Evolutionary conservation across 1,140 invertebrate genomes (phyloP).

Genomic region (Nylanderia fulva): DNA sequence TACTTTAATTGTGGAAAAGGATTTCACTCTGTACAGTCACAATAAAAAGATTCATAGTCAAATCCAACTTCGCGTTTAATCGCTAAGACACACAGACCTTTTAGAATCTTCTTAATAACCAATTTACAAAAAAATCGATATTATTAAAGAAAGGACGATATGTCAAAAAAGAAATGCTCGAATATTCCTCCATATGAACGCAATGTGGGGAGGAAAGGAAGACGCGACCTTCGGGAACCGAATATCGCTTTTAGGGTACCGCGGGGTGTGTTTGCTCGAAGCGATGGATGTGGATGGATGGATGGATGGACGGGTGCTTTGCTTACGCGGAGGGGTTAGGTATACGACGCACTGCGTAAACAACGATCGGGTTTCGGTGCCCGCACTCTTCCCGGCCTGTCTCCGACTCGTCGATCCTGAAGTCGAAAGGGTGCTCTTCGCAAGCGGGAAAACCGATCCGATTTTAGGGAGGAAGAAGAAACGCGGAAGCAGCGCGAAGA

Average conservation of each 20-base stretch:
- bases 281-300: constrained; percentile 68
- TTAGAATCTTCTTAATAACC: no score
- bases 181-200: neutral
- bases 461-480: constrained; percentile 67
- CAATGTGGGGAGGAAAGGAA: constrained; percentile 12
- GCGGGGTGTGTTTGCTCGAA: constrained; percentile 78
- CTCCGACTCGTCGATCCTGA: constrained; percentile 58
- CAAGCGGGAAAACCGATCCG: constrained; percentile 72
- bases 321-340: constrained; percentile 80
- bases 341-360: constrained; percentile 81
- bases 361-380: constrained; percentile 82
- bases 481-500: neutral
- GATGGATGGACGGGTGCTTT: constrained; percentile 71
- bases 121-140: constrained; percentile 3
- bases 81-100: no score
- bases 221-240: constrained; percentile 8
- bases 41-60: no score
- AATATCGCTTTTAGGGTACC: constrained; percentile 68
- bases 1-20: no score
- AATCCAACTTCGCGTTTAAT: no score
- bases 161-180: neutral
- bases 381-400: constrained; percentile 66
- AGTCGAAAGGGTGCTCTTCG: constrained; percentile 65
- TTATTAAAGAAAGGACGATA: neutral
- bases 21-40: no score